phyloP scores from a whole-genome alignment of 2,888 invertebrate species.

The Micoletzkya japonica region DNA sequence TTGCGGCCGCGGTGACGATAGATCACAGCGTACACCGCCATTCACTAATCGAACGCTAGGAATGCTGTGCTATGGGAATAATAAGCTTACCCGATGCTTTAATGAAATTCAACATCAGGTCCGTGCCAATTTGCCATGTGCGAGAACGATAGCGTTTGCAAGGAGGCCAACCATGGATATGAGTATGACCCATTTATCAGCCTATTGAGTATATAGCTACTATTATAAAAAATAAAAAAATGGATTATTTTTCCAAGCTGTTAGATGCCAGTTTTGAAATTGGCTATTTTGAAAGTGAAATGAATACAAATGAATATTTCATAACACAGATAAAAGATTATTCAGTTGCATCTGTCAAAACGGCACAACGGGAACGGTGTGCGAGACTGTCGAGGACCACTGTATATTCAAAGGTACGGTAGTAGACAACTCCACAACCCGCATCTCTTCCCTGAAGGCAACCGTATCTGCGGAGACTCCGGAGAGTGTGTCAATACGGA shows the following conservation, averaged over 20 bases:
- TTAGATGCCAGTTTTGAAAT: no score
- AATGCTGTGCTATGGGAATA: neutral
- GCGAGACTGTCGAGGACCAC: constrained; percentile 7
- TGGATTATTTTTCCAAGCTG: no score
- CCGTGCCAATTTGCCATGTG: constrained; percentile 7
- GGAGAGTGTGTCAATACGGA: constrained; percentile 9
- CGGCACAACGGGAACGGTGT: constrained; percentile 5
- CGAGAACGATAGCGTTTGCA: neutral
- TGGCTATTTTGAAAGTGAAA: no score
- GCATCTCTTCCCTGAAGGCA: neutral
- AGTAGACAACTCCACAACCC: neutral
- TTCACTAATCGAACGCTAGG: no score
- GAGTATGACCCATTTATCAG: no score
- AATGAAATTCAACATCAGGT: neutral
- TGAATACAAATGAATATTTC: no score
- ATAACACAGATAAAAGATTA: no score
- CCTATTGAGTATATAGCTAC: no score
- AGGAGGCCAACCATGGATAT: neutral
- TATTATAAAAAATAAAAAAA: no score
- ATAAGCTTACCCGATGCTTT: neutral
- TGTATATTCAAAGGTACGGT: constrained; percentile 7
- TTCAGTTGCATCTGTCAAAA: constrained; percentile 10
- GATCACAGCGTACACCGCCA: no score
- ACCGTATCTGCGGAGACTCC: constrained; percentile 11
- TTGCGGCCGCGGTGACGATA: no score